Percentiles rank a stretch among this genome's conserved stretches.
phyloP scores from a whole-genome alignment of 92 coral and sea anemone genomes.

The Diadumene lineata region DNA sequence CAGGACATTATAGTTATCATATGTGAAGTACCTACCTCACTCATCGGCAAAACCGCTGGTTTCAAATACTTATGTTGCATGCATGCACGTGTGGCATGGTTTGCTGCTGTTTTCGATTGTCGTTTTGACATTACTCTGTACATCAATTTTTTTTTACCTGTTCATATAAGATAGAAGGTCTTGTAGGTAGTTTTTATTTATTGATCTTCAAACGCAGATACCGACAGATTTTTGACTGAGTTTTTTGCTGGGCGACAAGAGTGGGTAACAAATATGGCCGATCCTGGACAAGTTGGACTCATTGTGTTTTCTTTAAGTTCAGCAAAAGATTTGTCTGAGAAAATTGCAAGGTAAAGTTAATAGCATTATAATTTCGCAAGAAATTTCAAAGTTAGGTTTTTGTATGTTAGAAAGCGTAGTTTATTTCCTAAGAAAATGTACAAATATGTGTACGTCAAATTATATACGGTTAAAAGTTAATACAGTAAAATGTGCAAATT shows the following conservation, averaged over 20 bases:
- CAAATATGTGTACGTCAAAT: not conserved
- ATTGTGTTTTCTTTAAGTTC: conserved; percentile 53
- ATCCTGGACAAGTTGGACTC: conserved; percentile 63
- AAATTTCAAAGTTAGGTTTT: not conserved
- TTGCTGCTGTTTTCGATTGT: not conserved
- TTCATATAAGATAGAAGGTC: not conserved
- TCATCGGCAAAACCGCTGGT: not conserved
- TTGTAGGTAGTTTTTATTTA: not conserved
- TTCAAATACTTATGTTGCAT: not conserved
- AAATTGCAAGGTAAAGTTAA: conserved; percentile 34
- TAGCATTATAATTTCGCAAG: not conserved
- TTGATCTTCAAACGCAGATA: not conserved
- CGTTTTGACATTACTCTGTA: not conserved
- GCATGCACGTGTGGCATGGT: not conserved
- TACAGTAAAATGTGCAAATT: not conserved
- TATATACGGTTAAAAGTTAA: not conserved
- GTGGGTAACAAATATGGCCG: conserved; percentile 15
- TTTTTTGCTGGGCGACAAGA: not conserved
- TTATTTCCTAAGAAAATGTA: not conserved
- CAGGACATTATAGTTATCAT: too few species aligned
- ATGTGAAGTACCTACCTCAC: too few species aligned
- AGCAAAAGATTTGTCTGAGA: conserved; percentile 43
- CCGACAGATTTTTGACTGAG: not conserved
- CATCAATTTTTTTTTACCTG: not conserved
- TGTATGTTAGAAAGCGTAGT: not conserved